Base-by-base conservation (phyloP, 1,140 invertebrate genomes). In the Trichogramma pretiosum region DNA sequence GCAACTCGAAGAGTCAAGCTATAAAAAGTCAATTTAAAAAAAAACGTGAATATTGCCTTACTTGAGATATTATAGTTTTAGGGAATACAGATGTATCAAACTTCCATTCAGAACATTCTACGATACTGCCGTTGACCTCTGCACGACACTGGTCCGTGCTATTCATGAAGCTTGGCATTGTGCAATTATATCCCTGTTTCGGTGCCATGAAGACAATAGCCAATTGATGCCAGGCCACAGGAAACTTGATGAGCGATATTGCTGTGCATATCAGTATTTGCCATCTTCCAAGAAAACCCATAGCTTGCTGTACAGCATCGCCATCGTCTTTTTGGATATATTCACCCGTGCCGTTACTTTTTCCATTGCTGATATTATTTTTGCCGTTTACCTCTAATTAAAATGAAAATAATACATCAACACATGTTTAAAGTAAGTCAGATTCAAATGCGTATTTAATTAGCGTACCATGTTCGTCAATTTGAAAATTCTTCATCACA, bases 211-310 rank as follows among this genome's bases (percentile, higher is more conserved):
- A 82, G 28, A 82, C 79, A 50, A 81, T 81, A 14, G 73, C 78
- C 53, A 78, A 63, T 47, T 82, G 81, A 59, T 84, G 82, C 81
- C 81, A 84, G 0, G 81, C 82, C 1, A 84, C 79, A 2, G 81
- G 80, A 57, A 84, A 82, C 57, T 85, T 85, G 11, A 79, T 74
- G 2, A 84, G 59, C 19, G 83, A 80, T 13, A 85, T 68, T 0
- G 80, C 68, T 13, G 77, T 63, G 49, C 80, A 82, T 16, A 83
- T 74, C 62, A 74, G 71, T 34, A 84, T 70, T 60, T 87, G 84
- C 81, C 84, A 87, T 55, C 74, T 73, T 5, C 83, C 82, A 18
- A 86, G 77, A 30, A 76, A 73, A 0, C 84, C 83, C 22, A 86
- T 84, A 8, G 80, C 64, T 10, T 75, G 67, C 3, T 82, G 77